Percentiles rank a stretch among this genome's conserved stretches.
Conservation (phyloP, 1,140 invertebrate species). For the Heliconius melpomene region DNA sequence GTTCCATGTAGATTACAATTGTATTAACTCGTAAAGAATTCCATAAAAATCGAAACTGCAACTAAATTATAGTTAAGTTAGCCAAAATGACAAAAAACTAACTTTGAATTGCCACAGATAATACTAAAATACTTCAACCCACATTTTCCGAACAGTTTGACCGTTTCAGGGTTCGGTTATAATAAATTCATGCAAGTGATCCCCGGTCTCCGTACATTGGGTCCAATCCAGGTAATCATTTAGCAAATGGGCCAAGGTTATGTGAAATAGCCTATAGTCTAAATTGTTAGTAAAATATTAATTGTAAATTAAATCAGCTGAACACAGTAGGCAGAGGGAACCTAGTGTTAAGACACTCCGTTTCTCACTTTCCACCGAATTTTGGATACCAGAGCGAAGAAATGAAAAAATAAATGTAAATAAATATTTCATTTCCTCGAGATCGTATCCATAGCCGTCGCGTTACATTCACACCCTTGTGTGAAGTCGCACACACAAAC, state of each 20-base stretch:
- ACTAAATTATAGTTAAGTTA: neutral
- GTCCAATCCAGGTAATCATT: constrained; percentile 47
- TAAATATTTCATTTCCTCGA: too few relatives aligned
- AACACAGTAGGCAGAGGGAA: too few relatives aligned
- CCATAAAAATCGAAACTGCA: neutral
- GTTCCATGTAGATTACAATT: too few relatives aligned
- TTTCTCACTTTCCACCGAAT: too few relatives aligned
- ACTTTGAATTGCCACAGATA: neutral
- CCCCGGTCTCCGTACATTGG: constrained; percentile 33
- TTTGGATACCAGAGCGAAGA: too few relatives aligned
- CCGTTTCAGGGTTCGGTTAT: constrained; percentile 1
- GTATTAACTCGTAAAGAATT: too few relatives aligned
- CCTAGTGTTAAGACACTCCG: too few relatives aligned
- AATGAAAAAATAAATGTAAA: too few relatives aligned
- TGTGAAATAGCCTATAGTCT: constrained; percentile 24
- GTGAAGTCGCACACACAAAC: too few relatives aligned
- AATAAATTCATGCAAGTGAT: constrained; percentile 40
- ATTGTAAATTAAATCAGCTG: neutral
- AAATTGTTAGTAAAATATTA: constrained; percentile 28
- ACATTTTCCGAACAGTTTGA: neutral
- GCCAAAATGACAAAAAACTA: neutral
- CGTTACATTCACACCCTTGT: too few relatives aligned
- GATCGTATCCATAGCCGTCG: too few relatives aligned
- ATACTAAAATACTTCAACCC: neutral
- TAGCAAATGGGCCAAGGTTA: constrained; percentile 45